Conservation (phyloP, 2,888 invertebrate species). For the Dorcus hopei region DNA sequence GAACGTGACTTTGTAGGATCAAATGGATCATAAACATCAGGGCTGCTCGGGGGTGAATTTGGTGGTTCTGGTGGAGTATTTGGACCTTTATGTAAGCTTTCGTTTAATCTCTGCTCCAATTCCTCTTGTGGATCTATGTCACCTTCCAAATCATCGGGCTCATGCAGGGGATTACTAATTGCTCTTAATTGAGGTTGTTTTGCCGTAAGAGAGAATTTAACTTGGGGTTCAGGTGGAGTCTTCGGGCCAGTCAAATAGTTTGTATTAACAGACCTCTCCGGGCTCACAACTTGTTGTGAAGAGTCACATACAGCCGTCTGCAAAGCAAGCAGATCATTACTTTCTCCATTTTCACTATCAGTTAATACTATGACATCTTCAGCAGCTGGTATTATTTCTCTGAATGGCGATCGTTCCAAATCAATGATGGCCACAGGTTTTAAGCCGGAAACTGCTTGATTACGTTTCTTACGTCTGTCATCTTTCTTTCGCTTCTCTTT, state of each 20-base stretch:
- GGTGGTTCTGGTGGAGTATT: constrained; percentile 71
- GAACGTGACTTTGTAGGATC: constrained; percentile 83
- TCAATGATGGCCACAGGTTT: constrained; percentile 85
- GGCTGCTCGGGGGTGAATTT: constrained; percentile 66
- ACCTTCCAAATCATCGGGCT: constrained; percentile 51
- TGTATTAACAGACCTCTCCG: constrained; percentile 33
- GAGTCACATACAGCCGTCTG: constrained; percentile 32
- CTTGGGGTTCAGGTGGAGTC: constrained; percentile 71
- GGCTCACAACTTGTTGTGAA: constrained; percentile 36
- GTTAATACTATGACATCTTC: constrained; percentile 78
- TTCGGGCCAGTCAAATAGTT: constrained; percentile 61
- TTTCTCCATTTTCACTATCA: constrained; percentile 66
- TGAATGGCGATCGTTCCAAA: constrained; percentile 79
- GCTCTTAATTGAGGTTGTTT: constrained; percentile 55
- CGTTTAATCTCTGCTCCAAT: constrained; percentile 32
- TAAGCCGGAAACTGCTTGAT: constrained; percentile 43
- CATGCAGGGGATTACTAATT: constrained; percentile 61
- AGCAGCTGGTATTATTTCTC: constrained; percentile 77
- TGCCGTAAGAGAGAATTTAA: constrained; percentile 60
- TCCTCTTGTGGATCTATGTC: constrained; percentile 34
- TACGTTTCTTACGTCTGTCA: constrained; percentile 36
- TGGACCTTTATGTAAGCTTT: constrained; percentile 59
- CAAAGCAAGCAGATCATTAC: constrained; percentile 23
- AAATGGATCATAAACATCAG: constrained; percentile 87
- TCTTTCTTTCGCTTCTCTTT: constrained; percentile 43